These are phyloP conservation scores for Thalassaphorura encarpata DNA, from an alignment of 1,140 invertebrate species.

Conservation along the genomic window DNA sequence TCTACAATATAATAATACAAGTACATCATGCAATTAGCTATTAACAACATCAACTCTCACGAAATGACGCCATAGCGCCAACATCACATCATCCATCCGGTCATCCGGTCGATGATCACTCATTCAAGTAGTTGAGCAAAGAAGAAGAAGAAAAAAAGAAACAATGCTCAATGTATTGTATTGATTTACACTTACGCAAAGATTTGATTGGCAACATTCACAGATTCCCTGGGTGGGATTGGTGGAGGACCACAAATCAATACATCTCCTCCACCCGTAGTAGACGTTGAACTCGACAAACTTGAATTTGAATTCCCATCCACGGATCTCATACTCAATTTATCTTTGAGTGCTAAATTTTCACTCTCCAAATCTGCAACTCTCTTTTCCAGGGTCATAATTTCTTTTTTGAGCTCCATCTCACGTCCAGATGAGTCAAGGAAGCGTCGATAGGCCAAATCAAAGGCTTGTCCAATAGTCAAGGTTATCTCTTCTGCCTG, in stretches of 20 bases:
- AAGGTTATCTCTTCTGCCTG: slow-evolving; percentile 89
- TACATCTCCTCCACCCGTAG: slow-evolving; percentile 2
- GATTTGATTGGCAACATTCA: slow-evolving; percentile 36
- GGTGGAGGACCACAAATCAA: slow-evolving; percentile 44
- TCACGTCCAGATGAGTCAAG: slow-evolving; percentile 66
- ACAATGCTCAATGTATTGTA: neutral
- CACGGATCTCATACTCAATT: slow-evolving; percentile 37
- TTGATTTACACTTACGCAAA: slow-evolving; percentile 14
- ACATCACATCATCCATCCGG: too few relatives aligned
- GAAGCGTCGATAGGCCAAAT: slow-evolving; percentile 80
- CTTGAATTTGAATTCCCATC: slow-evolving; percentile 37
- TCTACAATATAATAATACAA: slow-evolving; percentile 14
- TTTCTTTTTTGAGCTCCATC: slow-evolving; percentile 57
- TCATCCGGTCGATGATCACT: too few relatives aligned
- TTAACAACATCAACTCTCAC: too few relatives aligned
- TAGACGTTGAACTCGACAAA: slow-evolving; percentile 1
- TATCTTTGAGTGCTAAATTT: slow-evolving; percentile 55
- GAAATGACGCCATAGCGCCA: slow-evolving; percentile 38
- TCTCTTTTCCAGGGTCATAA: slow-evolving; percentile 59
- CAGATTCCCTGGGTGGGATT: slow-evolving; percentile 51
- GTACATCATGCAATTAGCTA: too few relatives aligned
- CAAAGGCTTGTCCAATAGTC: slow-evolving; percentile 94
- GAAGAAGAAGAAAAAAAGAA: neutral
- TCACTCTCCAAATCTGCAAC: slow-evolving; percentile 61
- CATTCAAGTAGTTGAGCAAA: slow-evolving; percentile 22